phyloP scores from a whole-genome alignment of 1,140 invertebrate species.

The Aplysia californica region DNA sequence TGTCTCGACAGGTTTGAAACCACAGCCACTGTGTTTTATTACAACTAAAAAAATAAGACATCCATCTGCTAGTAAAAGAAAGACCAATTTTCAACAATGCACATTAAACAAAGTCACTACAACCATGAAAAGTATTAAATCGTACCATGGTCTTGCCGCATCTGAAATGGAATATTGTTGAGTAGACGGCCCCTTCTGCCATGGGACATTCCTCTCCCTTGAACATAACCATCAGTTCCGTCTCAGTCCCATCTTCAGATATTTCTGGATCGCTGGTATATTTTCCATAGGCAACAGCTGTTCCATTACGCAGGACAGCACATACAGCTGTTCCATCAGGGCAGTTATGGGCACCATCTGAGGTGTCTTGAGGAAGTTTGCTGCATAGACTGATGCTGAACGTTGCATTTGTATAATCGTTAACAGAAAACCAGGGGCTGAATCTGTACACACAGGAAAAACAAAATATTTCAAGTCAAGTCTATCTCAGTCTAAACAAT shows the following conservation, averaged over 20 bases:
- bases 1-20: no score
- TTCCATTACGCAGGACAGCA: slow-evolving; percentile 27
- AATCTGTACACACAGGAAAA: slow-evolving; percentile 33
- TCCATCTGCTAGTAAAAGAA: no score
- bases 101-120: no score
- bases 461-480: not conserved
- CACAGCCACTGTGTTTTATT: no score
- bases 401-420: slow-evolving; percentile 38
- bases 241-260: slow-evolving; percentile 25
- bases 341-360: slow-evolving; percentile 26
- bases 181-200: slow-evolving; percentile 25
- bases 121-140: no score
- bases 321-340: slow-evolving; percentile 38
- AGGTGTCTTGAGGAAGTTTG: slow-evolving; percentile 12
- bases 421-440: slow-evolving; percentile 36
- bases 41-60: no score
- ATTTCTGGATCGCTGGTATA: no score
- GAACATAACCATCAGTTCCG: slow-evolving; percentile 39
- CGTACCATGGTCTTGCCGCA: slow-evolving; percentile 56
- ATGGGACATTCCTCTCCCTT: slow-evolving; percentile 43
- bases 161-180: slow-evolving; percentile 53
- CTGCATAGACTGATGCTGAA: slow-evolving; percentile 48
- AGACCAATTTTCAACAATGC: no score
- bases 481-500: no score
- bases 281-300: slow-evolving; percentile 37